phyloP scores from a whole-genome alignment of 2,113 vertebrate species.

The Clinocottus analis region DNA sequence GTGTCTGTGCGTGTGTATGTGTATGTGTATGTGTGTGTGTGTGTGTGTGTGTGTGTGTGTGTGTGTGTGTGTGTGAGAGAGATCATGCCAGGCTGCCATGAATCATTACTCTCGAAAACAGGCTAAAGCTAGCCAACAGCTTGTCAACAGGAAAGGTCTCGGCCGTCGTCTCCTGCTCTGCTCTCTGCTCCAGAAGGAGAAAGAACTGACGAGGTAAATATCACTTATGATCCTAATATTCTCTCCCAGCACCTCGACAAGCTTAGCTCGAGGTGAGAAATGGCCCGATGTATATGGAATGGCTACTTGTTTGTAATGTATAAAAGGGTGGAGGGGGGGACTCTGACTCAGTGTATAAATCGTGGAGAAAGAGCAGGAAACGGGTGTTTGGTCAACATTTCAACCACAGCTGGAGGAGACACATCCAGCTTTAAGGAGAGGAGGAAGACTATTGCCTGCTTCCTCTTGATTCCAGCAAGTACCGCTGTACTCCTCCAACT shows the following conservation, averaged over 20 bases:
- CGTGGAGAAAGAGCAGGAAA: slow-evolving; percentile 60
- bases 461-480: slow-evolving; percentile 57
- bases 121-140: slow-evolving; percentile 66
- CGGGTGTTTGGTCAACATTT: slow-evolving; percentile 64
- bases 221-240: slow-evolving; percentile 35
- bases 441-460: slow-evolving; percentile 51
- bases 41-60: slow-evolving; percentile 20
- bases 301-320: slow-evolving; percentile 47
- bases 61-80: not conserved
- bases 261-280: slow-evolving; percentile 23
- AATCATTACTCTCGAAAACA: slow-evolving; percentile 56
- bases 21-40: not conserved
- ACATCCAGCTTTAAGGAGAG: slow-evolving; percentile 27
- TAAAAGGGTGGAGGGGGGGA: slow-evolving; percentile 15
- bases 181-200: slow-evolving; percentile 48
- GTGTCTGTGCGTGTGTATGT: slow-evolving; percentile 17
- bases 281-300: slow-evolving; percentile 26
- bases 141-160: slow-evolving; percentile 71
- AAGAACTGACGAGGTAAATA: slow-evolving; percentile 40
- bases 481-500: slow-evolving; percentile 9
- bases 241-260: not conserved
- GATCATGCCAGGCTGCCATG: slow-evolving; percentile 65
- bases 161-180: slow-evolving; percentile 39
- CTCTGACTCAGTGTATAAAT: slow-evolving; percentile 55
- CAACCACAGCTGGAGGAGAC: slow-evolving; percentile 53